Conservation (phyloP, 23 tunicate species). For the Ciona savignyi region DNA sequence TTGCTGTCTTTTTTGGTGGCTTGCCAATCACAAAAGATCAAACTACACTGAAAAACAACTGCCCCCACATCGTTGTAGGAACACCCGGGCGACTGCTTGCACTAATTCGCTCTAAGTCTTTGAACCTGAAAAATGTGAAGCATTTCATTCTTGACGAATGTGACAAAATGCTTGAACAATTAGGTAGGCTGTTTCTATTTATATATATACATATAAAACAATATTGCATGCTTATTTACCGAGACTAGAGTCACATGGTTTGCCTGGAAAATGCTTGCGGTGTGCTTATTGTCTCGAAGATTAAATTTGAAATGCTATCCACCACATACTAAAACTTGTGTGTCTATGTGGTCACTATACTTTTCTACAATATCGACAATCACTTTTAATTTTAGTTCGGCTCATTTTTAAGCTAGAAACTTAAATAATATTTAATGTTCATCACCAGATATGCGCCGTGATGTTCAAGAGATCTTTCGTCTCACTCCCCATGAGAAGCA, state of each 20-base stretch:
- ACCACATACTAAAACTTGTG: background rate
- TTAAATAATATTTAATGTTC: too few species aligned
- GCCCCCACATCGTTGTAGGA: conserved; percentile 99
- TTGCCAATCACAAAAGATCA: conserved; percentile 96
- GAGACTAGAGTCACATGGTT: conserved; percentile 28
- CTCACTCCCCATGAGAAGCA: conserved; percentile 98
- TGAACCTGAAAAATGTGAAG: conserved; percentile 83
- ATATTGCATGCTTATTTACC: too few species aligned
- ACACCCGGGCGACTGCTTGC: conserved; percentile 97
- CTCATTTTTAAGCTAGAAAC: too few species aligned
- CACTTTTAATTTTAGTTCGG: too few species aligned
- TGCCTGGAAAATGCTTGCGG: conserved; percentile 11
- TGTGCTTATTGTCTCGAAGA: conserved; percentile 40
- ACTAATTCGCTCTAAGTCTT: conserved; percentile 72
- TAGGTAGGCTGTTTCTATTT: conserved; percentile 36
- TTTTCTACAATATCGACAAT: background rate
- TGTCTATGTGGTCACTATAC: conserved; percentile 1
- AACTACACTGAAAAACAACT: conserved; percentile 76
- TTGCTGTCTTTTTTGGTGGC: conserved; percentile 99
- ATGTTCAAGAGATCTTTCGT: conserved; percentile 97
- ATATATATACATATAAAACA: too few species aligned
- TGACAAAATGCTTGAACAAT: conserved; percentile 97
- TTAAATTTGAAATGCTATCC: background rate
- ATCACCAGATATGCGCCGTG: conserved; percentile 91
- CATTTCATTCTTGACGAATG: conserved; percentile 98